Base-by-base conservation (phyloP, 2,113 vertebrate species). In the Lampris megalopsis region DNA sequence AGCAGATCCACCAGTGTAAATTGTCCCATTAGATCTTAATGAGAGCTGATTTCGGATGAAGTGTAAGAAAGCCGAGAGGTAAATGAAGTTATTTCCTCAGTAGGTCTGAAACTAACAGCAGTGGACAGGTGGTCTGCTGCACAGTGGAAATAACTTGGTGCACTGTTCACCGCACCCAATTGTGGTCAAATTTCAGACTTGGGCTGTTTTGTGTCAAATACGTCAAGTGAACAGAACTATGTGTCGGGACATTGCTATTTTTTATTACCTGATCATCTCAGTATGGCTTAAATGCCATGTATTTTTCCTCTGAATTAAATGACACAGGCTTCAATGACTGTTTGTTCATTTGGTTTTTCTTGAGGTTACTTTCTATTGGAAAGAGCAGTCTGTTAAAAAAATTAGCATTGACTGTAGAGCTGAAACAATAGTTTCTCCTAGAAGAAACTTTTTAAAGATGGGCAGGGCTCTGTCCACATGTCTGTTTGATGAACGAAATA, bases 11-110 rank as follows among this genome's bases (percentile, higher is more conserved):
- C 35, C 36, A 48, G 68, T 73, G 75, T 75, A 75, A 77, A 81
- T 86, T 63, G 72, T 73, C 71, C 73, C 50, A 71, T 79, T 73
- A 71, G 58, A 82, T 81, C 78, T 84, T 68, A 49, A 2, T 70
- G 52, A 79, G 80, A 10, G 7, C 65, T 83, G 71, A 85, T 88
- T 71, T 78, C 50, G 74, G 74, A 75, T 86, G 86, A 90, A 89
- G 75, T 82, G 68, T 81, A 60, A 6, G n/a, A 87, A 89, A 87
- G 79, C 75, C 88, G 86, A 86, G 84, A 88, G 86, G 76, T 83
- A 76, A 82, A 90, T 89, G 81, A 77, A 88, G 90, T 90, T 86
- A 82, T 89, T 88, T 83, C 68, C 68, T 58, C 63, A 73, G 68
- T 81, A 75, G 83, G 35, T 86, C 79, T 79, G 66, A 61, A 83